Evolutionary conservation across 2,113 vertebrate genomes (phyloP), one percentile per base, ranked within the genome.

Genomic region (Leptobrachium leishanense): DNA sequence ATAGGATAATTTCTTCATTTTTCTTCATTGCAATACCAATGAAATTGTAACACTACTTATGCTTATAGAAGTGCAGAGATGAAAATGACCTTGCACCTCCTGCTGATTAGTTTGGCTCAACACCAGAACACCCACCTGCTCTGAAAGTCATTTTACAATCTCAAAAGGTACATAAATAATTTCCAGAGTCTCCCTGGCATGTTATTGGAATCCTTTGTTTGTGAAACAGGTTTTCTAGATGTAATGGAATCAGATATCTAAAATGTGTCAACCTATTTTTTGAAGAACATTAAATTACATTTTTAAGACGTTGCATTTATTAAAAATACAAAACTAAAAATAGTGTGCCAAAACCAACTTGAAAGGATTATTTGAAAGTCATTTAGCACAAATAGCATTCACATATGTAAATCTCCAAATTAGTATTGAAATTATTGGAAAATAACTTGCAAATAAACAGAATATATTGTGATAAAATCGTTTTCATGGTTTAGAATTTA

Each of bases 71-170:
- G 78, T 81, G 78, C 72, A 81, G 78, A 81, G 78, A 74, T 74
- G 63, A 81, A 74, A 74, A 74, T 81, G 78, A 81, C 78, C 78
- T 81, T 81, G 77, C 71, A 81, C 78, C 78, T 81, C 72, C 64
- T 74, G 68, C 71, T 74, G 78, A 81, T 81, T 81, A 81, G 78
- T 74, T 81, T 81, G 78, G 78, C 71, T 68, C 41, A 9, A 59
- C 65, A 74, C 78, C 78, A 81, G 78, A 68, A 44, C 62, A 74
- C 78, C 78, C 78, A 81, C 78, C 78, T 81, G 78, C 78, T 74
- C 78, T 81, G 78, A 81, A 81, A 81, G 78, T 81, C 78, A 81
- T 81, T n/a, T 59, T 50, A 68, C 78, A 68, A 81, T 81, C 78
- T 81, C 78, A 62, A 54, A 50, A 74, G 78, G 71, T 81, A 57